Conservation (phyloP, 2,888 invertebrate species). For the Nemotelus nigrinus region DNA sequence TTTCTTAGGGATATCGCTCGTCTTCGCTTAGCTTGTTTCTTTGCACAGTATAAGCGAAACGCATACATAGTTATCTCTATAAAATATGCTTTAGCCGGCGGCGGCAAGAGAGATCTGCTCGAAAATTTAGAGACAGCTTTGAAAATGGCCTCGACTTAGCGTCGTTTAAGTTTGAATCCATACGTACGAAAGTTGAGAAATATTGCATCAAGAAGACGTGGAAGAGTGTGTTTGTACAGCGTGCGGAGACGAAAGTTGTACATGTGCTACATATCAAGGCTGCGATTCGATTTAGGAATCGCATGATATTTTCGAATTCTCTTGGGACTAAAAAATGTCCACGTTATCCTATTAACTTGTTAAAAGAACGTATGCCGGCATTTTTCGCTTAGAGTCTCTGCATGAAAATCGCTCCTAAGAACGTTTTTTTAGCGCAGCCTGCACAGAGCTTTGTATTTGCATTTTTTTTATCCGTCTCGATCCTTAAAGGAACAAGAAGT, state of each 20-base stretch:
- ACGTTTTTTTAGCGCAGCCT: not conserved
- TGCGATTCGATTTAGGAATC: not conserved
- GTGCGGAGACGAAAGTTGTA: not conserved
- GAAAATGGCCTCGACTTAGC: conserved; percentile 28
- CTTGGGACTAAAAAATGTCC: too few relatives aligned
- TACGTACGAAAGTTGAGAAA: not conserved
- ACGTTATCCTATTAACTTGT: too few relatives aligned
- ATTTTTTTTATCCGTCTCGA: not conserved
- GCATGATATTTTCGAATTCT: too few relatives aligned
- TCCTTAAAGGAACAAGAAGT: not conserved
- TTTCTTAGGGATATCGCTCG: conserved; percentile 27
- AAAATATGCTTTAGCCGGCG: conserved; percentile 37
- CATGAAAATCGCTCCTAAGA: not conserved
- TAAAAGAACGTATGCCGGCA: too few relatives aligned
- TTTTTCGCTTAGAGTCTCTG: not conserved
- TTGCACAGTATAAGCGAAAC: not conserved
- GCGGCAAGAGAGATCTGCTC: conserved; percentile 30
- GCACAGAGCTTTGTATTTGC: conserved; percentile 4
- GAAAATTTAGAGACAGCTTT: conserved; percentile 39
- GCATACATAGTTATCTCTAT: conserved; percentile 10
- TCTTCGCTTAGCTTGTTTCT: not conserved
- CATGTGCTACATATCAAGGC: not conserved
- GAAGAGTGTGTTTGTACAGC: not conserved
- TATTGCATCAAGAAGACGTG: not conserved
- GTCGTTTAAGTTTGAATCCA: conserved; percentile 22